Conservation (phyloP, 2,888 invertebrate species). For the Gymnocheta viridis region DNA sequence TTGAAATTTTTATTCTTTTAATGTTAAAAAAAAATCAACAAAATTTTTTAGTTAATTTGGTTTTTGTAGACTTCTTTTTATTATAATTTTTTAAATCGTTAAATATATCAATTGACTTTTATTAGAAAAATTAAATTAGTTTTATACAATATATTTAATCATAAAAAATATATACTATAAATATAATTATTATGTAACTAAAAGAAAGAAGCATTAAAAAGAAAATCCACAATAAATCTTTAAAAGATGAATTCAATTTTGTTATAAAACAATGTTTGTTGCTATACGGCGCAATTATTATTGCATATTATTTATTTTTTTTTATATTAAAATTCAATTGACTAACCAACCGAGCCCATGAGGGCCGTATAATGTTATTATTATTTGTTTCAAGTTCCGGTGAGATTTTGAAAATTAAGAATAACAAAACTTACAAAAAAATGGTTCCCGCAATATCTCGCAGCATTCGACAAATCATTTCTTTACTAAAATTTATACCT, state of each 20-base stretch:
- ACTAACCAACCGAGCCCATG: too few relatives aligned
- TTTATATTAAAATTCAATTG: too few relatives aligned
- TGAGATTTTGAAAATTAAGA: neutral
- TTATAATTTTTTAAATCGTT: constrained; percentile 49
- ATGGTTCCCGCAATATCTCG: neutral
- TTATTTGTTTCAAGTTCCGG: too few relatives aligned
- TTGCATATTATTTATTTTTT: constrained; percentile 16
- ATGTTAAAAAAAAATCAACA: constrained; percentile 16
- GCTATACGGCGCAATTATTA: neutral
- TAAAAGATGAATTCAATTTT: constrained; percentile 55
- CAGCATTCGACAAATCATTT: too few relatives aligned
- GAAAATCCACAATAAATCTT: constrained; percentile 58
- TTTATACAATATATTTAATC: constrained; percentile 56
- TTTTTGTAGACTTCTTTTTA: constrained; percentile 51
- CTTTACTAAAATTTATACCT: too few relatives aligned
- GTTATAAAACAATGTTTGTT: constrained; percentile 5
- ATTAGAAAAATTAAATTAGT: constrained; percentile 63
- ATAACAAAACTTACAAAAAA: neutral
- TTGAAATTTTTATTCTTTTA: constrained; percentile 56
- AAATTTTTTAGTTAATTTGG: constrained; percentile 61
- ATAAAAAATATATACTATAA: constrained; percentile 33
- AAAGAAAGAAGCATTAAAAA: constrained; percentile 31
- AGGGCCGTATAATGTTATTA: too few relatives aligned
- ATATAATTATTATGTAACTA: constrained; percentile 52
- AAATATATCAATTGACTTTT: constrained; percentile 61